Evolutionary conservation across 2,888 invertebrate genomes (phyloP).

Genomic region (Tuberolachnus salignus): DNA sequence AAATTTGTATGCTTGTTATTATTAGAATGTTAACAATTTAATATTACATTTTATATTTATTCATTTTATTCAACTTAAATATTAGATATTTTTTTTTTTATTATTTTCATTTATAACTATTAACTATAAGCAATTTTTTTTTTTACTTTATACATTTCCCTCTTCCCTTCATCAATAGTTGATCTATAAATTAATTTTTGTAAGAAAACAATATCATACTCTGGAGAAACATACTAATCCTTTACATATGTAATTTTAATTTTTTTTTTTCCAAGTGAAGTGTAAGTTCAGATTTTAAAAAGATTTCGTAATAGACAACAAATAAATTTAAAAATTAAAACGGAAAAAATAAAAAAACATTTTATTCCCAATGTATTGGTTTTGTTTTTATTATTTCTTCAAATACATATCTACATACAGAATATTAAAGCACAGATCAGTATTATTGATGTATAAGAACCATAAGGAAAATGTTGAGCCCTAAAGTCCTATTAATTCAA

Average conservation of each 20-base stretch:
- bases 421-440: too few species aligned
- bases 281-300: conserved; percentile 44
- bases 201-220: conserved; percentile 11
- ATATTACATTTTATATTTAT: conserved; percentile 56
- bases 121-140: conserved; percentile 32
- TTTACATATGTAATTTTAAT: conserved; percentile 32
- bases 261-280: conserved; percentile 35
- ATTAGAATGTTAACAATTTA: conserved; percentile 56
- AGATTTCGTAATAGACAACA: conserved; percentile 33
- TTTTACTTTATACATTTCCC: conserved; percentile 41
- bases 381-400: conserved; percentile 2
- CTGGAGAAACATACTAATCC: conserved; percentile 41
- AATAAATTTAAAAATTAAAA: conserved; percentile 29
- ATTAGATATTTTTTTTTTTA: conserved; percentile 54
- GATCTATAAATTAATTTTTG: conserved; percentile 38
- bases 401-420: too few species aligned
- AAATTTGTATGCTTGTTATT: conserved; percentile 55
- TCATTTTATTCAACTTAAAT: conserved; percentile 56
- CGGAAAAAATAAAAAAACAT: conserved; percentile 33
- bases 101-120: conserved; percentile 56
- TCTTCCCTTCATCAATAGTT: conserved; percentile 4
- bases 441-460: too few species aligned
- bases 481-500: too few species aligned
- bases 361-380: conserved; percentile 10
- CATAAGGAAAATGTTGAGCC: too few species aligned